These are phyloP conservation scores for Bambusicola thoracicus DNA, from an alignment of 2,113 vertebrate species.

Conservation along the genomic window DNA sequence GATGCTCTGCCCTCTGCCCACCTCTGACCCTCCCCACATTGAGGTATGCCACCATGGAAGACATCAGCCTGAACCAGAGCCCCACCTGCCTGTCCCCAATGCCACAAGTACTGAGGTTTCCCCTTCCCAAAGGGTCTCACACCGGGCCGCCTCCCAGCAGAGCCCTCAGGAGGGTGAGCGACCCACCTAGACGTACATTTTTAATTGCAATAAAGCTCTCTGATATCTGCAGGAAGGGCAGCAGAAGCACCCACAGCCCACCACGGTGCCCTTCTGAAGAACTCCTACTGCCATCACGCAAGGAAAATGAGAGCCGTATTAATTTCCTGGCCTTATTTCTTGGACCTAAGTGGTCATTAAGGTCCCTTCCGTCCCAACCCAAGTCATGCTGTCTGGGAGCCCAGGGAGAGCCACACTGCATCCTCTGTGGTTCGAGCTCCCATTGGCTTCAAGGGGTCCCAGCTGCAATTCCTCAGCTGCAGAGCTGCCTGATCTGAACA, in stretches of 20 bases:
- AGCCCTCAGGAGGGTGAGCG: background rate
- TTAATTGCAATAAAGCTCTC: background rate
- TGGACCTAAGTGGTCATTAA: too few relatives aligned
- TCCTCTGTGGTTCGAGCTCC: background rate
- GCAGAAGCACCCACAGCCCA: background rate
- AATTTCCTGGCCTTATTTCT: background rate
- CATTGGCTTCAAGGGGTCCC: background rate
- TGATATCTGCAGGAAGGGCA: background rate
- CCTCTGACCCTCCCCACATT: background rate
- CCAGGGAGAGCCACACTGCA: background rate
- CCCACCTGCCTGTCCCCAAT: rapidly evolving
- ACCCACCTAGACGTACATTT: rapidly evolving
- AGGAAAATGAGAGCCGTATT: too few relatives aligned
- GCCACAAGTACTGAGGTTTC: background rate
- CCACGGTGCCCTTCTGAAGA: background rate
- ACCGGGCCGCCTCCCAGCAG: background rate
- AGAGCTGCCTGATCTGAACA: background rate
- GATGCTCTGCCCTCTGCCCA: background rate
- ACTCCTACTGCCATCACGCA: background rate
- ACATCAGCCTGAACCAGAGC: background rate
- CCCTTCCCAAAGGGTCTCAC: background rate
- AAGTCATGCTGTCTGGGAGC: background rate
- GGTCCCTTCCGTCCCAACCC: too few relatives aligned
- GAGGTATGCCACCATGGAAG: background rate
- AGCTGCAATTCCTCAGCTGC: background rate